phyloP scores from a whole-genome alignment of 2,113 vertebrate genomes.

The Tapirus terrestris region DNA sequence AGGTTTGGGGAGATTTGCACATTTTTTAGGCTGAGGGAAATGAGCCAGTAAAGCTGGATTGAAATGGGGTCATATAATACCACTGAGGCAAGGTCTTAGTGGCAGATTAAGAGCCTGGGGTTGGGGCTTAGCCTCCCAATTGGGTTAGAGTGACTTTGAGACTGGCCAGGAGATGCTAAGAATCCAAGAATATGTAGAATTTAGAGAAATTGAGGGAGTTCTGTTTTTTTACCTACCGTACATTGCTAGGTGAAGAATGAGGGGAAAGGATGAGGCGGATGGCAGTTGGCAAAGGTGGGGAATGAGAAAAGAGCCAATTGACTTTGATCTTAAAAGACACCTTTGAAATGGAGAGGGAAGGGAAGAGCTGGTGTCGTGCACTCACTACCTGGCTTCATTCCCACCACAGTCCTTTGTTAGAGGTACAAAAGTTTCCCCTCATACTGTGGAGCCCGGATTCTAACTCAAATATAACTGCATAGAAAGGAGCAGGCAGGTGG shows the following conservation, averaged over 20 bases:
- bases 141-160: background rate
- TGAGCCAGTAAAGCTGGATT: background rate
- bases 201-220: background rate
- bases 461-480: background rate
- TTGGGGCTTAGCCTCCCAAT: background rate
- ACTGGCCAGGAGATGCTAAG: background rate
- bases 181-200: background rate
- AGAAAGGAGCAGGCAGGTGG: background rate
- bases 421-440: background rate
- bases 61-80: background rate
- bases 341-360: background rate
- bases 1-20: fast-evolving
- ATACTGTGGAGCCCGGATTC: background rate
- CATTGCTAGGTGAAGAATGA: background rate
- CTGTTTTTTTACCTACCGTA: no score
- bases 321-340: background rate
- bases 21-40: background rate
- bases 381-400: background rate
- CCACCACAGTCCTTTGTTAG: background rate
- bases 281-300: background rate
- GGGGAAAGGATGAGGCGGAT: background rate
- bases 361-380: fast-evolving
- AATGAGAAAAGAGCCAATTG: background rate
- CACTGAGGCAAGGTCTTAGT: background rate
- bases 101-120: background rate